Percentiles rank a stretch among this genome's conserved stretches.
phyloP scores from a whole-genome alignment of 2,888 invertebrate species.

The Beris morrisii region DNA sequence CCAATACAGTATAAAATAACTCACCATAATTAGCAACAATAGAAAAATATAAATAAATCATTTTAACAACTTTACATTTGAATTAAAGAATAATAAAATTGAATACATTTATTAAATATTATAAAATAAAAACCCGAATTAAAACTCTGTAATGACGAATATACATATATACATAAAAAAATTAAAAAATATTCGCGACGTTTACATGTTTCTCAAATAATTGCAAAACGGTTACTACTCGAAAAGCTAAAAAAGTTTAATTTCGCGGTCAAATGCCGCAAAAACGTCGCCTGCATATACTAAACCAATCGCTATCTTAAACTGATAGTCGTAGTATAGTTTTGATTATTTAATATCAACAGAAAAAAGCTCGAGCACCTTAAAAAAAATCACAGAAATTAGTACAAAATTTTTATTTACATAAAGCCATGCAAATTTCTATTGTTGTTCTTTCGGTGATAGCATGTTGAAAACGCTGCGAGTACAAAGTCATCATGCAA shows the following conservation, averaged over 20 bases:
- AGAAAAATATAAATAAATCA: slow-evolving; percentile 55
- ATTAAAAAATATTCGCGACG: not conserved
- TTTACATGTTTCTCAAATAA: slow-evolving; percentile 1
- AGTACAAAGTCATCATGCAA: no score
- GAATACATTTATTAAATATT: not conserved
- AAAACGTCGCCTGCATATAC: no score
- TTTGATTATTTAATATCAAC: no score
- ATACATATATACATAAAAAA: not conserved
- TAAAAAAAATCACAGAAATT: no score
- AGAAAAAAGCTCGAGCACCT: no score
- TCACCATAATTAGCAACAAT: slow-evolving; percentile 55
- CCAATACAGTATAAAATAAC: slow-evolving; percentile 39
- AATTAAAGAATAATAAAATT: not conserved
- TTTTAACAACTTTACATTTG: slow-evolving; percentile 35
- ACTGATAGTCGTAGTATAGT: no score
- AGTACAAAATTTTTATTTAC: no score
- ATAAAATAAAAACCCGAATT: not conserved
- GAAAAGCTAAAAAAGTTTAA: not conserved
- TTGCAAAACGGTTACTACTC: not conserved
- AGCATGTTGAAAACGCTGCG: no score
- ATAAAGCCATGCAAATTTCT: no score
- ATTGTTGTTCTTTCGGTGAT: no score
- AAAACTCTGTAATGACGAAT: not conserved
- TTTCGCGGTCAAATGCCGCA: no score
- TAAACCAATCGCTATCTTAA: no score